These are phyloP conservation scores for Chironomus riparius DNA, from an alignment of 2,888 invertebrate genomes.

Conservation along the genomic window DNA sequence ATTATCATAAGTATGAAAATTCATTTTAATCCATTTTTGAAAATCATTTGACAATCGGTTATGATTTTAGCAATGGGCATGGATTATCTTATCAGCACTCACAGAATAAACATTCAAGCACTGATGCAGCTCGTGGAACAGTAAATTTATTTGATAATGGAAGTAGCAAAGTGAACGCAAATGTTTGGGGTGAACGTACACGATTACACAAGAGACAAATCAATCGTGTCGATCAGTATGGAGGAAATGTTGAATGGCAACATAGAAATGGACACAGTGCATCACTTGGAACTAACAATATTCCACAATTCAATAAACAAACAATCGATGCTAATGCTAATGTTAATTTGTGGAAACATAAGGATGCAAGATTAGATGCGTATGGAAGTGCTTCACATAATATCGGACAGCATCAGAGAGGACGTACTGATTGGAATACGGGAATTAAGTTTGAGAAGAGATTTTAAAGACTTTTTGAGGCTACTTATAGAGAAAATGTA, in stretches of 20 bases:
- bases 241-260: not conserved
- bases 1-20: not conserved
- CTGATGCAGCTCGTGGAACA: not conserved
- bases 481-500: not conserved
- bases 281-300: not conserved
- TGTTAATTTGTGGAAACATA: not conserved
- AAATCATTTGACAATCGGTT: not conserved
- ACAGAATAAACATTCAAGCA: not conserved
- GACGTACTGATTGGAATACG: not conserved
- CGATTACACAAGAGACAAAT: not conserved
- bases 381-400: not conserved
- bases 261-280: not conserved
- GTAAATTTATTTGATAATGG: not conserved
- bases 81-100: not conserved
- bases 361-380: not conserved
- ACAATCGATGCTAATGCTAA: constrained; percentile 1
- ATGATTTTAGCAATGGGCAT: not conserved
- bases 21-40: not conserved
- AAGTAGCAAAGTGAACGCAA: not conserved
- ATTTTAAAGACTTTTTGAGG: too few relatives aligned
- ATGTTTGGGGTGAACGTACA: not conserved
- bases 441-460: not conserved
- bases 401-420: not conserved
- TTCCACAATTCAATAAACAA: constrained; percentile 1
- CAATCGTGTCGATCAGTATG: not conserved